Conservation (phyloP, 2,888 invertebrate genomes). For the Amphipoea oculea region DNA sequence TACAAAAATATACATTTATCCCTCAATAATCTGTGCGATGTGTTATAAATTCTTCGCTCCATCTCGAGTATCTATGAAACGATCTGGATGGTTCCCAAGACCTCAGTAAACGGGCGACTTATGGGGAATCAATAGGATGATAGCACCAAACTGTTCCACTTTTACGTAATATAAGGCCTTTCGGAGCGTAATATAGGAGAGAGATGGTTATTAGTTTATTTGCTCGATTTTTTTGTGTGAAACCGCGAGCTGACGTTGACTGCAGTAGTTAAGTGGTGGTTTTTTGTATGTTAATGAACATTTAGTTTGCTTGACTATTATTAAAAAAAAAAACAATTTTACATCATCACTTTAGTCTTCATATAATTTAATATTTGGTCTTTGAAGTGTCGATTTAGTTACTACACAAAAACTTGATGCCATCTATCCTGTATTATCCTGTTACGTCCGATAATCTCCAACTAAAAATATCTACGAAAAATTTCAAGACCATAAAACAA, state of each 20-base stretch:
- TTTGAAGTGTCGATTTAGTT: background rate
- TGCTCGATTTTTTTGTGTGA: conserved; percentile 3
- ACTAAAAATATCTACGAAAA: background rate
- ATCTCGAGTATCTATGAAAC: conserved; percentile 46
- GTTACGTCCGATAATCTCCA: background rate
- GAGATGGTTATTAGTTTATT: conserved; percentile 44
- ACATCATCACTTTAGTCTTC: background rate
- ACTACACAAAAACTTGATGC: background rate
- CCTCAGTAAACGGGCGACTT: conserved; percentile 48
- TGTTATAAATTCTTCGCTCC: conserved; percentile 44
- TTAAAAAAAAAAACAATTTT: background rate
- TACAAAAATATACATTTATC: conserved; percentile 17
- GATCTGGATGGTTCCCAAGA: conserved; percentile 58
- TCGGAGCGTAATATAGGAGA: conserved; percentile 20
- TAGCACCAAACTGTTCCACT: conserved; percentile 47
- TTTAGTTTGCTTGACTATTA: background rate
- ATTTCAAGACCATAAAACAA: background rate
- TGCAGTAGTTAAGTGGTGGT: background rate
- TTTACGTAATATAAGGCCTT: conserved; percentile 31
- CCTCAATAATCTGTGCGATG: conserved; percentile 26
- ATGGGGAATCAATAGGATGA: conserved; percentile 57
- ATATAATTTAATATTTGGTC: background rate
- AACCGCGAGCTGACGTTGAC: background rate
- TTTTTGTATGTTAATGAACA: background rate
- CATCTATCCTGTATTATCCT: background rate